phyloP scores from a whole-genome alignment of 64 coral and sea anemone genomes.

The Stichodactyla helianthus region DNA sequence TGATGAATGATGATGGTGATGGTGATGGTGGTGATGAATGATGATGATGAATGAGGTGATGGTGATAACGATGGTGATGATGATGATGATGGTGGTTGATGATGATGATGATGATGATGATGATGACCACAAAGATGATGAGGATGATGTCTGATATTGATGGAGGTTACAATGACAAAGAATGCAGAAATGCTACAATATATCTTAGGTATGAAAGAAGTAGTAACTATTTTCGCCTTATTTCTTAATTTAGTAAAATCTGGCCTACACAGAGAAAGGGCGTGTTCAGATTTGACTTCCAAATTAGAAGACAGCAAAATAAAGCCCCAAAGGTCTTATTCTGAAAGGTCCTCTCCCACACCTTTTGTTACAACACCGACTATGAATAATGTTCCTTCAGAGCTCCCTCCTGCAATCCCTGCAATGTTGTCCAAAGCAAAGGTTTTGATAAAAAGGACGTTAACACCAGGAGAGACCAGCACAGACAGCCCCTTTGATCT shows the following conservation, averaged over 20 bases:
- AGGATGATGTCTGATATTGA: too few species aligned
- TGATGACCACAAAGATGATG: too few species aligned
- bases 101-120: too few species aligned
- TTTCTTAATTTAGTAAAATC: not conserved
- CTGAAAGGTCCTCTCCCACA: not conserved
- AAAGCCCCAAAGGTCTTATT: not conserved
- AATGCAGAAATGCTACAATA: too few species aligned
- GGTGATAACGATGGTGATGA: not conserved
- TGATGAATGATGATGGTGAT: not conserved
- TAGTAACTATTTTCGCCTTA: too few species aligned
- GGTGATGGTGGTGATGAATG: not conserved
- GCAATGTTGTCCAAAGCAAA: conserved; percentile 61
- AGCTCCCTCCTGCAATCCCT: conserved; percentile 45
- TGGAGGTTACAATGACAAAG: too few species aligned
- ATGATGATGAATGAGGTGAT: not conserved
- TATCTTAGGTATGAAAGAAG: too few species aligned
- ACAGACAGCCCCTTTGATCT: not conserved
- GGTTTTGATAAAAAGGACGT: conserved; percentile 34
- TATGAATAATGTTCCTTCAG: conserved; percentile 17
- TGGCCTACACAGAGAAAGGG: not conserved
- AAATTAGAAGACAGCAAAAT: not conserved
- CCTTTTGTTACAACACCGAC: not conserved
- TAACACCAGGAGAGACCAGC: conserved; percentile 31
- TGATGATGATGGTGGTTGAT: not conserved
- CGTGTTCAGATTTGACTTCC: not conserved